Base-by-base conservation (phyloP, 1,140 invertebrate species). In the Adelges cooleyi region DNA sequence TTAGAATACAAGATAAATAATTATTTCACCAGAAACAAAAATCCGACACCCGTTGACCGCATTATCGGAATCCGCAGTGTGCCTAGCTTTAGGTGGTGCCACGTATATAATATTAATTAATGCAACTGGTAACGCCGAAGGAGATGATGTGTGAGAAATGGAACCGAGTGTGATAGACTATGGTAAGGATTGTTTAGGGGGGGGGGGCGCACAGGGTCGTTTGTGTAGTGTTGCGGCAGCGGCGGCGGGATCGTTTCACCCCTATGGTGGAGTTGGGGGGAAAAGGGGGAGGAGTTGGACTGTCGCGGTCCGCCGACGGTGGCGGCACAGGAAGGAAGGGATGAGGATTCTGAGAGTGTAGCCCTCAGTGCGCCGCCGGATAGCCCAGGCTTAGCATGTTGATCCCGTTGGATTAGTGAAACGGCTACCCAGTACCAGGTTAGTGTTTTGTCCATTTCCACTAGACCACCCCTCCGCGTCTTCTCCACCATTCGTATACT, bases 331-430 rank as follows among this genome's bases (percentile, higher is more conserved):
- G 56, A 62, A 62, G 56, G 56, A 62, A 62, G 56, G 56, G 56
- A 62, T 62, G 56, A 62, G 56, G 56, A 62, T 62, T 62, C 56
- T 62, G 56, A 62, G 56, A 62, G 56, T 62, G 56, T 62, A 40
- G 56, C 56, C 56, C 56, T 62, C 56, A 62, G 56, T 62, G 56
- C 56, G 56, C 56, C 56, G 56, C 56, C 56, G 56, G 56, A 62
- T 62, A 62, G 56, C 56, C 56, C 42, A 62, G 56, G 56, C 56
- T 62, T 62, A 62, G 56, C 56, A 62, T 62, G 56, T 62, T 62
- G 56, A 62, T 62, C 56, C 56, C 56, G 56, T 17, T 48, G 42
- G 56, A 62, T 62, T 62, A 62, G 56, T 62, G 23, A 42, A 62
- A 62, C 56, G 56, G 56, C 56, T 62, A 62, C 56, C 56, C 56